Base-by-base conservation (phyloP, 2,113 vertebrate species). In the Peromyscus californicus region DNA sequence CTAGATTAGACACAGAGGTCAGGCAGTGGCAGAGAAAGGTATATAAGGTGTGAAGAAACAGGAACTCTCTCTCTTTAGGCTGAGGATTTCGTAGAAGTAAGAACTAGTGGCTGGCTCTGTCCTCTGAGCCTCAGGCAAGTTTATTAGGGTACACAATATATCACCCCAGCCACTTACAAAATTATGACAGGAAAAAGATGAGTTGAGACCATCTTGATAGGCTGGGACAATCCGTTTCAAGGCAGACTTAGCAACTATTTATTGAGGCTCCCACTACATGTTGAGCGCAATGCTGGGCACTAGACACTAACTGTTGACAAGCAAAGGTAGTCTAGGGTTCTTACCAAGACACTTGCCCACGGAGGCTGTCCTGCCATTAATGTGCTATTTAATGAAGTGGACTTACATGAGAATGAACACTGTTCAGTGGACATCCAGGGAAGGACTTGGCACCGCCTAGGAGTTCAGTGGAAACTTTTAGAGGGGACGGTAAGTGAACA, bases 191-290 rank as follows among this genome's bases (percentile, higher is more conserved):
- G 26, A n/a, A 80, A 39, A 95, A 91, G 78, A 95, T 48, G 36
- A 31, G 12, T 2, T 82, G 75, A 75, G 13, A 39, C n/a, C 5
- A 7, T 39, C 36, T 39, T 6, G 5, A 10, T 61, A 39, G 39
- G 45, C 7, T 10, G 21, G 22, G 5, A 42, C 45, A 10, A 21
- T 90, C 48, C 90, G 36, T 87, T 67, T 57, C 80, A 94, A 90
- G 80, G 86, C 59, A 31, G 69, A 45, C 36, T 83, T 16, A 76
- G 76, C 26, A 96, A 59, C 61, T 95, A 90, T 75, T 86, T 83
- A 95, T 59, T 33, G 39, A 93, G 29, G 17, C 24, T 94, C 29
- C 48, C n/a, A 54, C 36, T 82, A 33, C n/a, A 26, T 82, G 79
- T 69, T 19, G 12, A 31, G 13, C 26, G 85, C 29, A 69, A 2